Conservation (phyloP, 2,113 vertebrate genomes). For the Theristicus caerulescens region DNA sequence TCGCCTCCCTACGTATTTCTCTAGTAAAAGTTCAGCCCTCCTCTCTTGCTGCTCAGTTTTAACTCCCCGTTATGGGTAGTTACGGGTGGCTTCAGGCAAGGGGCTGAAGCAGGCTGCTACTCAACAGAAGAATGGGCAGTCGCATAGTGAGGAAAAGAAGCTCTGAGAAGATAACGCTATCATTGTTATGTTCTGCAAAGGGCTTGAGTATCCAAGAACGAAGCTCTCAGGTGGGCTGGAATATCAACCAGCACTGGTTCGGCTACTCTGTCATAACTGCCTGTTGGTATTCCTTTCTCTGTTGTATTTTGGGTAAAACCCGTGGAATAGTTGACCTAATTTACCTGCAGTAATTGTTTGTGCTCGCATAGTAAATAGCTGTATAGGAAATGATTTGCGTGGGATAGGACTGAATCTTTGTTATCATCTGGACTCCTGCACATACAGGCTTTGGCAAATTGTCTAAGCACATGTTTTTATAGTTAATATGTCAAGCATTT, state of each 20-base stretch:
- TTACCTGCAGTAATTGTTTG: not conserved
- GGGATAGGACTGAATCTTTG: not conserved
- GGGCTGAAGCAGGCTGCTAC: not conserved
- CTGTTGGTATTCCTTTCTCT: not conserved
- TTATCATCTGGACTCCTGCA: not conserved
- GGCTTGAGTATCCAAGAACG: not conserved
- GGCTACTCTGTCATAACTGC: not conserved
- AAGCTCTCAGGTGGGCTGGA: not conserved
- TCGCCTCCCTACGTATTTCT: not conserved
- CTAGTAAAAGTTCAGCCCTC: not conserved
- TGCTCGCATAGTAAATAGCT: not conserved
- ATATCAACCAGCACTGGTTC: not conserved
- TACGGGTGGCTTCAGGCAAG: not conserved
- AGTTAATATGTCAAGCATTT: not conserved
- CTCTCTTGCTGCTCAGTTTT: not conserved
- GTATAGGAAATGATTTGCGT: not conserved
- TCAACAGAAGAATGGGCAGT: not conserved
- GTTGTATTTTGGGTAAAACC: not conserved
- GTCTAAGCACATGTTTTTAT: not conserved
- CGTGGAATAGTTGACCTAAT: not conserved
- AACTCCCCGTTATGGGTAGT: not conserved
- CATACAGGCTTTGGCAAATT: not conserved
- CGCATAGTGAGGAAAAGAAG: not conserved
- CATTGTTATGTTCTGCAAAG: not conserved
- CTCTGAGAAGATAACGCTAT: not conserved